A percentile compares a stretch with the other conserved stretches of the same genome.
These are phyloP conservation scores for Myxocyprinus asiaticus DNA, from an alignment of 2,113 vertebrate species.

Conservation along the genomic window DNA sequence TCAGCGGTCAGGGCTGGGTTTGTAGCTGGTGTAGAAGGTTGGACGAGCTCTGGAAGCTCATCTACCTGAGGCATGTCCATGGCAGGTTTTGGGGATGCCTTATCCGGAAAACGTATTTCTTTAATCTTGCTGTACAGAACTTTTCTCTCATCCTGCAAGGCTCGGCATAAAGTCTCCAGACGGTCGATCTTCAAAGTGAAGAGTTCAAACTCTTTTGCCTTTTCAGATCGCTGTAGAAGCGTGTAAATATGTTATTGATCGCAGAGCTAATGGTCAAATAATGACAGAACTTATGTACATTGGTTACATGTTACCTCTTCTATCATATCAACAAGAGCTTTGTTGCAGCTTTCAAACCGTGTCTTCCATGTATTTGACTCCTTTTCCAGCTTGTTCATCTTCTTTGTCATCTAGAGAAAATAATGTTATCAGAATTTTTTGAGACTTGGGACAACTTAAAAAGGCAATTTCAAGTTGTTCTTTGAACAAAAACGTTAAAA, in stretches of 20 bases:
- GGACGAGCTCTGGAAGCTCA: slow-evolving; percentile 54
- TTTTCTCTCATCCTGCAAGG: slow-evolving; percentile 90
- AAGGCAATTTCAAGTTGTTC: too few relatives aligned
- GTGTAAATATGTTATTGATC: not conserved
- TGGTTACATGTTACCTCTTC: slow-evolving; percentile 82
- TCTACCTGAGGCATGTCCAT: slow-evolving; percentile 52
- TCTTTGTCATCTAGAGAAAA: slow-evolving; percentile 86
- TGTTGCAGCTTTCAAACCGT: slow-evolving; percentile 95
- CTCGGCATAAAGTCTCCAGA: slow-evolving; percentile 89
- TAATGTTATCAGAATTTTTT: not conserved
- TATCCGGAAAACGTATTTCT: slow-evolving; percentile 73
- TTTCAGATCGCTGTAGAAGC: slow-evolving; percentile 66
- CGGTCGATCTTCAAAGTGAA: slow-evolving; percentile 91
- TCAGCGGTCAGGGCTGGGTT: slow-evolving; percentile 63
- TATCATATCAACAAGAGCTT: slow-evolving; percentile 91
- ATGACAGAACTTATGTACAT: not conserved
- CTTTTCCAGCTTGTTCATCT: slow-evolving; percentile 95
- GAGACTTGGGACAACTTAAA: too few relatives aligned
- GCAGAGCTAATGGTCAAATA: not conserved
- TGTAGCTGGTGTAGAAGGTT: slow-evolving; percentile 1
- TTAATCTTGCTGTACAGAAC: slow-evolving; percentile 89
- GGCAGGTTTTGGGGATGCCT: slow-evolving; percentile 48
- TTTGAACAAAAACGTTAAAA: too few relatives aligned
- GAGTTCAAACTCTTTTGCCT: slow-evolving; percentile 86
- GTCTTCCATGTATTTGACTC: slow-evolving; percentile 91